Base-by-base conservation (phyloP, 2,888 invertebrate species). In the Drosophila anomalipes region DNA sequence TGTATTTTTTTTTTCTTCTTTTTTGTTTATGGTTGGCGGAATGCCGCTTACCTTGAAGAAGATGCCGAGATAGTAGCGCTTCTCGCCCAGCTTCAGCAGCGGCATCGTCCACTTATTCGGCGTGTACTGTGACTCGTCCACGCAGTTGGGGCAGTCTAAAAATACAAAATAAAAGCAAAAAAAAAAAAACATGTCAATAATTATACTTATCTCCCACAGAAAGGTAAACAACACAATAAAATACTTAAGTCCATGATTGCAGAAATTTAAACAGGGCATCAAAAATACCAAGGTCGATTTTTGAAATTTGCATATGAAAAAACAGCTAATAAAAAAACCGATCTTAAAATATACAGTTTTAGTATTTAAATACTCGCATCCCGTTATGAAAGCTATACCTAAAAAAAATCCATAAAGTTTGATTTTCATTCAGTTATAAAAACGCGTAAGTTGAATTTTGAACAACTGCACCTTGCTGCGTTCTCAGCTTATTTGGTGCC, bases 101-200 rank as follows among this genome's bases (percentile, higher is more conserved):
- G 98, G 98, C 98, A 98, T 98, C 62, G 97, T 97, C 97, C 97
- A 98, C 92, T 97, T 95, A 91, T 96, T 96, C 77, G 87, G 87
- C 44, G 96, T 95, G 41, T 95, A 94, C 73, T 95, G 95, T 70
- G 96, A 95, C 77, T 97, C 97, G 83, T 96, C 96, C 77, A 95
- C 95, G 92, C 97, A 97, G 91, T 96, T 97, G 70, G 97, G 95
- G 93, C 97, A 97, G 93, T 97, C 97, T 97, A 82, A 74, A 89
- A 89, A 86, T 81, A 82, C 5, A 62, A 2, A 44, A 26, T 16
- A 3, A 28, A 41, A 14, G 41, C 74, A 26, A 60, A 62, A 59
- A 78, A 26, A 60, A 62, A 59, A 78, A 77, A 9, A 51, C 70
- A 47, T 22, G 51, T 60, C 35, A 56, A 59, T 63, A 76, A 54